These are phyloP conservation scores for Neoarius graeffei DNA, from an alignment of 2,113 vertebrate genomes.

Conservation along the genomic window DNA sequence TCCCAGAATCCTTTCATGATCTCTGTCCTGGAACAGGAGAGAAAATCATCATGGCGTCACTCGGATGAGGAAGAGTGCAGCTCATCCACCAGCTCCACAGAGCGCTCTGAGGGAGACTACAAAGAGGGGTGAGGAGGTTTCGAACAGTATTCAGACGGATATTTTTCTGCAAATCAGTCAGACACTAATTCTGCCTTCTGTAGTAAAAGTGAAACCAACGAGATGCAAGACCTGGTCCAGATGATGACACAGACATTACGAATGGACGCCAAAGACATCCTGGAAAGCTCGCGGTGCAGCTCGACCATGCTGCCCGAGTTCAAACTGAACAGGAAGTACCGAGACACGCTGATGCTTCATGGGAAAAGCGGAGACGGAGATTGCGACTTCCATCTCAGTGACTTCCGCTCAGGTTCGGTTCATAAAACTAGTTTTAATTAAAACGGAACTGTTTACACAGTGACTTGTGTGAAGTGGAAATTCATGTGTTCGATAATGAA, in stretches of 20 bases:
- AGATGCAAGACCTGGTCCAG: conserved; percentile 91
- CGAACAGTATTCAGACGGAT: neutral
- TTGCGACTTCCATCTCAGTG: conserved; percentile 74
- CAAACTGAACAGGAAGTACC: conserved; percentile 84
- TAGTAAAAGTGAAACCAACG: conserved; percentile 80
- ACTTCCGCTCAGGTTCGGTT: conserved; percentile 77
- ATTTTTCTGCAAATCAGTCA: neutral
- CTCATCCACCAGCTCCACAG: conserved; percentile 92
- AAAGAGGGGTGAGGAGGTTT: conserved; percentile 77
- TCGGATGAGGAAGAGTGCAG: conserved; percentile 86
- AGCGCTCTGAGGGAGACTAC: conserved; percentile 85
- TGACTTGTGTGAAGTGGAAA: neutral
- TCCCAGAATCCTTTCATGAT: conserved; percentile 20
- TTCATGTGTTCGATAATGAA: neutral
- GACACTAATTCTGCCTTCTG: neutral
- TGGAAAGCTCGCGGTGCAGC: conserved; percentile 51
- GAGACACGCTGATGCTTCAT: conserved; percentile 90
- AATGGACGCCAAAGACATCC: conserved; percentile 78
- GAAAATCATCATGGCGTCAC: conserved; percentile 54
- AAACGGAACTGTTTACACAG: neutral
- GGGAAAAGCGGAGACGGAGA: conserved; percentile 80
- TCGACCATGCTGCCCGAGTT: conserved; percentile 76
- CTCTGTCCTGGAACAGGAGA: conserved; percentile 52
- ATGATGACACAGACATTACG: conserved; percentile 92
- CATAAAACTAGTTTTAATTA: neutral